Evolutionary conservation across 2,888 invertebrate genomes (phyloP), one percentile per base, ranked within the genome.

Genomic region (Chesias legatella): DNA sequence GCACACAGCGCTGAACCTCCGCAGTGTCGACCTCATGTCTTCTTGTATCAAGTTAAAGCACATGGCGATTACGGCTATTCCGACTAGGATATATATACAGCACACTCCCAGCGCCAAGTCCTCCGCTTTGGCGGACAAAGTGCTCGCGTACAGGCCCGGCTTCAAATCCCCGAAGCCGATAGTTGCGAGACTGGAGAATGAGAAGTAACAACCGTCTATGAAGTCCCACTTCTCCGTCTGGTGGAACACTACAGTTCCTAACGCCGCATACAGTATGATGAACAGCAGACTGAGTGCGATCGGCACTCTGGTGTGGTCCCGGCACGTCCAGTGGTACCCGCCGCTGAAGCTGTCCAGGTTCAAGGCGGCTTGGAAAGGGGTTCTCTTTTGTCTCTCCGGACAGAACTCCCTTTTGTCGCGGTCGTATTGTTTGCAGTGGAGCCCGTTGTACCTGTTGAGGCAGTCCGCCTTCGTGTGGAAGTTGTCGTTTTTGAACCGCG

Each of bases 161-260:
- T 92, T 90, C 51, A 95, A 77, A 63, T 95, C 93, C 0, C 95
- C 95, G 64, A 95, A 95, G 1, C 95, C 95, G 54, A 95, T 95
- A 7, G 95, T 95, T 11, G 95, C 94, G 48, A 93, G 83, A 46
- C 92, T 93, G 9, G 94, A 93, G 76, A 94, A 94, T 60, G 94
- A 94, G 70, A 94, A 94, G 73, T 93, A 94, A 47, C 93, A 90
- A 21, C 97, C 97, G 67, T 98, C 98, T 35, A 98, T 88, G 25
- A 95, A 91, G 45, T 92, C 93, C 99, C 98, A 99, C 56, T 92
- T 92, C 76, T 98, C 98, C 70, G 98, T 94, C 36, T 94, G 90
- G 47, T 95, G 94, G 79, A 99, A 99, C 53, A 98, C 90, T 44
- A 95, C 88, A 0, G 98, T 95, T 7, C 98, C 98, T 22, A 95